A percentile compares a stretch with the other conserved stretches of the same genome.
phyloP scores from a whole-genome alignment of 1,140 invertebrate genomes.

The Gonioctena quinquepunctata region DNA sequence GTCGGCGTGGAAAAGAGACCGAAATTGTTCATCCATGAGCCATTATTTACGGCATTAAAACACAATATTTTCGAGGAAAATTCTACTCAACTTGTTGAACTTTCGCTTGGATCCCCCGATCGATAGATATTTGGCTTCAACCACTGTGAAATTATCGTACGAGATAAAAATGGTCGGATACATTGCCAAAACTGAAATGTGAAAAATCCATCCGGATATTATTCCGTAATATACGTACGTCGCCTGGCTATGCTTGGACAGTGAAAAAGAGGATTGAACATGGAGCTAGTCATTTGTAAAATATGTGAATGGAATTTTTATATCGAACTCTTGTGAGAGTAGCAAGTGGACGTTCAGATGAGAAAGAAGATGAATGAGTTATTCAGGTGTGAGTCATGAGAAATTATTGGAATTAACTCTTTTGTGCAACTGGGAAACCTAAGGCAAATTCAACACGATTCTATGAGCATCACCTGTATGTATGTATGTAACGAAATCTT shows the following conservation, averaged over 20 bases:
- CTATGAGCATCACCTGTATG: no score
- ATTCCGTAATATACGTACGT: background rate
- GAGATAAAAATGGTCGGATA: constrained; percentile 10
- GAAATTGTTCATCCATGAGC: background rate
- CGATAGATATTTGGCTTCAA: constrained; percentile 13
- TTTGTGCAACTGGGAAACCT: no score
- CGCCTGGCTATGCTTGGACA: background rate
- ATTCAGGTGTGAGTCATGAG: no score
- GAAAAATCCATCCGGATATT: background rate
- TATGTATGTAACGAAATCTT: no score
- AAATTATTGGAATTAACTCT: no score
- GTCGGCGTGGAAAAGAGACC: background rate
- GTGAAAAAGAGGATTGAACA: background rate
- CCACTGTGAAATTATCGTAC: constrained; percentile 13
- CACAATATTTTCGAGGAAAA: background rate
- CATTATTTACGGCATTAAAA: background rate
- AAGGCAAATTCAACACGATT: no score
- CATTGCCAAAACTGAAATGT: constrained; percentile 4
- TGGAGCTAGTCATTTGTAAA: background rate
- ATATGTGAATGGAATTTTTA: background rate
- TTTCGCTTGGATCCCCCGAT: background rate
- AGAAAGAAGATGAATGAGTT: no score
- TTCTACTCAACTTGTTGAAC: constrained; percentile 4
- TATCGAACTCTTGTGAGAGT: no score
- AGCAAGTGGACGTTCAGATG: no score